Percentiles rank a stretch among this genome's conserved stretches.
phyloP scores from a whole-genome alignment of 1,140 invertebrate genomes.

The Tetramorium parvispinum region DNA sequence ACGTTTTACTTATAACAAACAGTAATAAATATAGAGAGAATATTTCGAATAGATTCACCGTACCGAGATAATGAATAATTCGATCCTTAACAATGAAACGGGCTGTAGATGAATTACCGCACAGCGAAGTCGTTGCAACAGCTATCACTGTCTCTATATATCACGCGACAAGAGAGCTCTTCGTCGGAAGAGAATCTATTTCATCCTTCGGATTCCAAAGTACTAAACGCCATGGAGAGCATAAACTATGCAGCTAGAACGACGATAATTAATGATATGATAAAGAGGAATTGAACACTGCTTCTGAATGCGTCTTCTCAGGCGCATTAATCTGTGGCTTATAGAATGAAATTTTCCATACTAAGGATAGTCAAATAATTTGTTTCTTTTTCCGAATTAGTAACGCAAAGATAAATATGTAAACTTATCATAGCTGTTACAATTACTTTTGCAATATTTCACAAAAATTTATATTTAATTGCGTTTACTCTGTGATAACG shows the following conservation, averaged over 20 bases:
- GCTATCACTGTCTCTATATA: slow-evolving; percentile 13
- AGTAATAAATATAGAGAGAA: background rate
- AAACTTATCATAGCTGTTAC: background rate
- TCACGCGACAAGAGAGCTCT: slow-evolving; percentile 41
- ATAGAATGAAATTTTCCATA: background rate
- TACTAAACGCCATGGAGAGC: slow-evolving; percentile 16
- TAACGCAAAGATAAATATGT: background rate
- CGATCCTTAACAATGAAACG: slow-evolving; percentile 22
- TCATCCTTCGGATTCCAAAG: slow-evolving; percentile 45
- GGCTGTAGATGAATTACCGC: slow-evolving; percentile 10
- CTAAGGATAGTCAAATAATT: background rate
- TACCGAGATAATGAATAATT: slow-evolving; percentile 14
- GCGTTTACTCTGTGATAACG: background rate
- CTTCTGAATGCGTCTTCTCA: background rate
- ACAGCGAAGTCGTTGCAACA: slow-evolving; percentile 16
- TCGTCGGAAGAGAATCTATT: slow-evolving; percentile 36
- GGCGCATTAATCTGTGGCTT: background rate
- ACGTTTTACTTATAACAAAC: background rate
- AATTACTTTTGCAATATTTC: background rate
- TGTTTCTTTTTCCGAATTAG: background rate
- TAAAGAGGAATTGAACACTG: slow-evolving; percentile 30
- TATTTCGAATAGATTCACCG: background rate
- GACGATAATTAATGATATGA: slow-evolving; percentile 19
- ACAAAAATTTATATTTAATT: background rate
- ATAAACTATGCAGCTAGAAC: slow-evolving; percentile 18